These are phyloP conservation scores for Actinia tenebrosa DNA, from an alignment of 64 coral and sea anemone genomes.

Conservation along the genomic window DNA sequence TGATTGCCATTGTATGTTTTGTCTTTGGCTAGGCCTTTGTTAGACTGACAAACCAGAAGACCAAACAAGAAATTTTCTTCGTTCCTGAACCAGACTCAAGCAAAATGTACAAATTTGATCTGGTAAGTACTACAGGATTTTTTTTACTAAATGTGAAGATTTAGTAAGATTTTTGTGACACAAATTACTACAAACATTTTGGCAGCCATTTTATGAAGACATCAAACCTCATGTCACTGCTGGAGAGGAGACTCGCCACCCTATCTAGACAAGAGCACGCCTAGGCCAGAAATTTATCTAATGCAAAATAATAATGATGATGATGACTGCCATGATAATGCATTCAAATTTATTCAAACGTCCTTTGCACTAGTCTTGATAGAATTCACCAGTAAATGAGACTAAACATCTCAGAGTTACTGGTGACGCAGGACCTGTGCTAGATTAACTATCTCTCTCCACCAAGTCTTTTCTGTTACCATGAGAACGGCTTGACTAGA, in stretches of 20 bases:
- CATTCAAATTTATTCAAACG: background rate
- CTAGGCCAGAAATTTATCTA: too few relatives aligned
- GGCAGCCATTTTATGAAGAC: too few relatives aligned
- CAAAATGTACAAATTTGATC: slow-evolving; percentile 95
- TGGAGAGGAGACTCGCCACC: too few relatives aligned
- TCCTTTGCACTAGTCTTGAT: background rate
- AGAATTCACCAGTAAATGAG: background rate
- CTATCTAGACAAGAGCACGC: too few relatives aligned
- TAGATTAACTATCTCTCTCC: slow-evolving; percentile 36
- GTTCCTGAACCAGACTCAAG: slow-evolving; percentile 89
- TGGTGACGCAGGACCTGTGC: slow-evolving; percentile 18
- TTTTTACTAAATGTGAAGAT: too few relatives aligned
- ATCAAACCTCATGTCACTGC: too few relatives aligned
- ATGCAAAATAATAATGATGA: too few relatives aligned
- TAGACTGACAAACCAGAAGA: slow-evolving; percentile 81
- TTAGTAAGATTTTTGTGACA: too few relatives aligned
- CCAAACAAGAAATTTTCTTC: slow-evolving; percentile 98
- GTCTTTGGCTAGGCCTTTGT: slow-evolving; percentile 64
- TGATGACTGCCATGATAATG: too few relatives aligned
- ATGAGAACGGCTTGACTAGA: slow-evolving; percentile 40
- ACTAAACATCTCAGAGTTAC: background rate
- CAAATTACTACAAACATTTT: too few relatives aligned
- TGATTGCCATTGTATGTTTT: background rate
- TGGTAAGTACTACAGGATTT: slow-evolving; percentile 51
- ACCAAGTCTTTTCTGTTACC: slow-evolving; percentile 28